Evolutionary conservation across 2,797 vertebrate species (phyloP).

Genomic region (Parauchenoglanis ngamensis): DNA sequence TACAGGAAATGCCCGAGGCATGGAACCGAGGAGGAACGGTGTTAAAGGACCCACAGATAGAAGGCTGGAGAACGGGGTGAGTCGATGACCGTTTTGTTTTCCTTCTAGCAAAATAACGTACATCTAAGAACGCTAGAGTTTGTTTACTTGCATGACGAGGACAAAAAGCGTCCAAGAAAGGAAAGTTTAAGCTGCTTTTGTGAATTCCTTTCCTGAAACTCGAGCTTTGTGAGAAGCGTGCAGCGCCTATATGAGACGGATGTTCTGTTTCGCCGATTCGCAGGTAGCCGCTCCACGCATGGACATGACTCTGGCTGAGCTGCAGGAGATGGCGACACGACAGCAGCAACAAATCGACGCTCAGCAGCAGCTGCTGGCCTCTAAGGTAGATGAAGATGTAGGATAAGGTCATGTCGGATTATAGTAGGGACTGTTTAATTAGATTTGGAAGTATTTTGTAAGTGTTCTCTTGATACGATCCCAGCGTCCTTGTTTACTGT

Average conservation of each 20-base stretch:
- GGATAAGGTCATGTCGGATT: background rate
- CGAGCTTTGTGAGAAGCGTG: conserved; percentile 2
- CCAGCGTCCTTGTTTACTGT: background rate
- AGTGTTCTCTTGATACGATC: background rate
- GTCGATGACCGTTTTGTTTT: conserved; percentile 45
- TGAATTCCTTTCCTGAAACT: conserved; percentile 6
- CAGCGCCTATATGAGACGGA: background rate
- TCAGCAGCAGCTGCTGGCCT: conserved; percentile 91
- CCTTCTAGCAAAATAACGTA: too few relatives aligned
- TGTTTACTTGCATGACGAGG: background rate
- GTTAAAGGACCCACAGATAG: conserved; percentile 83
- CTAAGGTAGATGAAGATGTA: conserved; percentile 79
- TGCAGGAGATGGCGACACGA: conserved; percentile 96
- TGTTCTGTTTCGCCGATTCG: background rate
- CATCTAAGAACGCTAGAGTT: background rate
- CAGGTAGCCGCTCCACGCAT: conserved; percentile 87
- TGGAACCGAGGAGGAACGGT: conserved; percentile 88
- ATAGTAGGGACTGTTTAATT: background rate
- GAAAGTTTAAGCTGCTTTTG: conserved; percentile 13
- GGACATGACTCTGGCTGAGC: conserved; percentile 94
- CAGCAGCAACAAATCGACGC: conserved; percentile 97
- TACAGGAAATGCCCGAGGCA: conserved; percentile 78
- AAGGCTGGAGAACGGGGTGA: conserved; percentile 91
- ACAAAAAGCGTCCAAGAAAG: background rate
- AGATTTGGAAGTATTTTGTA: background rate